Base-by-base conservation (phyloP, 2,113 vertebrate genomes). In the Piprites chloris region DNA sequence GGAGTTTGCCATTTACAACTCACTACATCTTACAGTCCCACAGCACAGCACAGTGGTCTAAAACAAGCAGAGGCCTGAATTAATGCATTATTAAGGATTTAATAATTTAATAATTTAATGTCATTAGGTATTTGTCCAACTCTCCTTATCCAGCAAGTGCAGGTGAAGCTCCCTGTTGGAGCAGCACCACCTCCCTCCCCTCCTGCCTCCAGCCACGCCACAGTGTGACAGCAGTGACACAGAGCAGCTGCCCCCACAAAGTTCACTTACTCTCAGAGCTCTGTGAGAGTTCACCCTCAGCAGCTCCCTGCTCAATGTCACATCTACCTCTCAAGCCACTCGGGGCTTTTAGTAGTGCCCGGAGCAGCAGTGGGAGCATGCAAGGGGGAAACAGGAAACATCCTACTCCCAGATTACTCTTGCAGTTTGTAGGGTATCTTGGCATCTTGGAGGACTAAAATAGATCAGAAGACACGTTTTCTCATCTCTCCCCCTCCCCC, bases 121-220 rank as follows among this genome's bases (percentile, higher is more conserved):
- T 24, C 24, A 49, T 24, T 24, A 24, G 14, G 24, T 53, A 13
- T 78, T 47, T 89, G 41, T 49, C 71, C 61, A 23, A 37, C 22
- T 56, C 21, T 58, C 32, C 55, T 37, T 32, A 11, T 13, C 46
- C 49, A 10, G 13, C 3, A 4, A 61, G 17, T 33, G 32, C 56
- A 53, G 35, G 24, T 13, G 47, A 87, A 85, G 49, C 27, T 89
- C 47, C 28, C 44, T 0, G 0, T 19, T 22, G 0, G 2, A 78
- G 12, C 0, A 0, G 63, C 73, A 9, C 53, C 2, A 1, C 79
- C 44, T 89, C 49, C 58, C 37, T 85, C 17, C 72, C 7, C 0
- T 42, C 32, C 62, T 68, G 78, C 67, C 22, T n/a, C 42, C 39
- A 44, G 30, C 15, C 5, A 9, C 62, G 42, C 39, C 44, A 1